Conservation (phyloP, 1,140 invertebrate species). For the Dinothrombium tinctorium region DNA sequence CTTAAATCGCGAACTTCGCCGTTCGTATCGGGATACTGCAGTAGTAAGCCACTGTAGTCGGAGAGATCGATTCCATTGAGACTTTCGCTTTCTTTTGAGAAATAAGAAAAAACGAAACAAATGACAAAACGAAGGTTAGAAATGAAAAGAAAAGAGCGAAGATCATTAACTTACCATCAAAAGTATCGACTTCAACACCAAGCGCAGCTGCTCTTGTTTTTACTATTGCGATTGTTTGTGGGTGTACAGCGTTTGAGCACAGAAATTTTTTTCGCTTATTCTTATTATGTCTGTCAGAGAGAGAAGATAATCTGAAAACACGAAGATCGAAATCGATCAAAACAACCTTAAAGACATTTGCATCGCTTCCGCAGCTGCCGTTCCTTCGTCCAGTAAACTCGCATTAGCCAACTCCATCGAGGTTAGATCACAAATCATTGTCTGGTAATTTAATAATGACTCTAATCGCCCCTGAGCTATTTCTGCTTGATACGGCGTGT, state of each 20-base stretch:
- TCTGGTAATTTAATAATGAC: conserved; percentile 89
- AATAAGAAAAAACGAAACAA: not conserved
- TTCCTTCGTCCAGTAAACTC: conserved; percentile 85
- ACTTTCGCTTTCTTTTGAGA: not conserved
- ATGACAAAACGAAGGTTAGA: not conserved
- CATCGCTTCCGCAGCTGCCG: conserved; percentile 88
- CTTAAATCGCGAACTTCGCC: conserved; percentile 62
- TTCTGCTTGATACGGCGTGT: conserved; percentile 50
- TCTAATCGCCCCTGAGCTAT: conserved; percentile 88
- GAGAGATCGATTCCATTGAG: not conserved
- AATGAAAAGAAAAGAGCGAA: not conserved
- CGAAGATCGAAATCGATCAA: conserved; percentile 13
- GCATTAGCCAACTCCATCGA: conserved; percentile 85
- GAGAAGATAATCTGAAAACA: conserved; percentile 12
- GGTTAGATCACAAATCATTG: conserved; percentile 82
- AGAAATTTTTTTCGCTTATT: conserved; percentile 69
- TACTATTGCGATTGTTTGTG: conserved; percentile 79
- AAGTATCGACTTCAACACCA: conserved; percentile 43
- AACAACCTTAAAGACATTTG: conserved; percentile 49
- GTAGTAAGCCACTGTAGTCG: conserved; percentile 39
- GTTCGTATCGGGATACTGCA: conserved; percentile 94
- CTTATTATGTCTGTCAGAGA: conserved; percentile 30
- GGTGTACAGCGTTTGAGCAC: conserved; percentile 67
- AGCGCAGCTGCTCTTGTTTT: conserved; percentile 56
- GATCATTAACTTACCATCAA: conserved; percentile 27